phyloP scores from a whole-genome alignment of 2,888 invertebrate species.

The Heliconius charithonia region DNA sequence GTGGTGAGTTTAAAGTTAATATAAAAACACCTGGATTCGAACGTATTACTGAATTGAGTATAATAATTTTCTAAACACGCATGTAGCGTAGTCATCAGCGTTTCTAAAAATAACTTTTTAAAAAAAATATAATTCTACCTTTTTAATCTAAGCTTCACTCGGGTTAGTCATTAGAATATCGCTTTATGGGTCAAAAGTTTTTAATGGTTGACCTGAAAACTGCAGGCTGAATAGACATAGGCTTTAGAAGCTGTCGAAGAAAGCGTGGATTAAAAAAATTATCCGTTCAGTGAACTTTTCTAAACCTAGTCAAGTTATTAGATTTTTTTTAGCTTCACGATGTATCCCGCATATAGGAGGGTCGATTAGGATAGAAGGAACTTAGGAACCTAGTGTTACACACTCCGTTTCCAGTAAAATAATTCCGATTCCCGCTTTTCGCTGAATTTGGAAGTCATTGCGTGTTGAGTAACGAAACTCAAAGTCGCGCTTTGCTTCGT shows the following conservation, averaged over 20 bases:
- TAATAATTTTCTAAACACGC: not conserved
- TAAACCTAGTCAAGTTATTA: not conserved
- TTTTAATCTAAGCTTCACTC: constrained; percentile 8
- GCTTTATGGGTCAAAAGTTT: constrained; percentile 49
- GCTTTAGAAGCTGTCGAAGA: constrained; percentile 39
- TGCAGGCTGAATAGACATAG: constrained; percentile 41
- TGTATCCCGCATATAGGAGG: too few species aligned
- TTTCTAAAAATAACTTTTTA: not conserved
- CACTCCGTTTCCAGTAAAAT: not conserved
- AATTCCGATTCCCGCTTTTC: not conserved
- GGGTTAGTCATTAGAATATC: constrained; percentile 45
- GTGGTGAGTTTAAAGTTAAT: too few species aligned
- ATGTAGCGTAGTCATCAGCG: not conserved
- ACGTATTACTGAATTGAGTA: not conserved
- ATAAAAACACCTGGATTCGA: not conserved
- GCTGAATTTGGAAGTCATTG: not conserved
- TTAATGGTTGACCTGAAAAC: constrained; percentile 49
- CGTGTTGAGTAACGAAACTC: not conserved
- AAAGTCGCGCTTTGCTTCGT: not conserved
- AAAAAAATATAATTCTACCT: not conserved
- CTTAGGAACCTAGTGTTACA: not conserved
- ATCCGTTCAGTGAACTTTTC: not conserved
- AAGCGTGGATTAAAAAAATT: constrained; percentile 25
- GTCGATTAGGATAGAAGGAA: not conserved
- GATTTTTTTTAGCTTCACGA: not conserved